These are phyloP conservation scores for Palythoa heliodiscus DNA, from an alignment of 92 coral and sea anemone species.

Conservation along the genomic window DNA sequence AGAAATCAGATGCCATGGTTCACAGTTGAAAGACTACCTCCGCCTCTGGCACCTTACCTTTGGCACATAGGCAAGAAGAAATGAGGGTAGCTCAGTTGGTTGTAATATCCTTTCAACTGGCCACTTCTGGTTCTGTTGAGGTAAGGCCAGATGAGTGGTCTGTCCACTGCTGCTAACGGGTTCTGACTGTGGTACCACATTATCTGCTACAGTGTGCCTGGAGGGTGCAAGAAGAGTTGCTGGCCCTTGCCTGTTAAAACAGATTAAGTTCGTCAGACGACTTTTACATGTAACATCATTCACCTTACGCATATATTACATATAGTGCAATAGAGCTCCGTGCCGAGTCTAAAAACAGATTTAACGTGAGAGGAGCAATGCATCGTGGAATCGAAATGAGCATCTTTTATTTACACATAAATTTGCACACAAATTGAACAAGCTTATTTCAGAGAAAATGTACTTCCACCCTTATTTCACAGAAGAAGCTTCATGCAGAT, in stretches of 20 bases:
- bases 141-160: not conserved
- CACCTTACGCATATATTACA: not conserved
- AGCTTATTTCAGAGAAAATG: too few species aligned
- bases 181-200: not conserved
- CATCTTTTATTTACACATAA: too few species aligned
- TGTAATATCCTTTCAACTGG: constrained; percentile 64
- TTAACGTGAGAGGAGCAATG: too few species aligned
- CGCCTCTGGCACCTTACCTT: constrained; percentile 55
- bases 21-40: too few species aligned
- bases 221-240: not conserved
- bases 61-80: constrained; percentile 83
- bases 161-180: constrained; percentile 36
- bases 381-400: too few species aligned
- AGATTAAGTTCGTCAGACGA: not conserved
- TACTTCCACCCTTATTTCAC: too few species aligned
- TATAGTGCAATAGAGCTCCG: not conserved
- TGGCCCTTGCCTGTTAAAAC: not conserved
- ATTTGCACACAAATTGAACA: too few species aligned
- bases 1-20: too few species aligned
- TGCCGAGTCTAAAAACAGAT: not conserved
- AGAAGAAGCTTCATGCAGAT: not conserved
- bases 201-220: constrained; percentile 23
- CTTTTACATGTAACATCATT: not conserved
- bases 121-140: constrained; percentile 18
- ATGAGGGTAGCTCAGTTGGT: constrained; percentile 77